Base-by-base conservation (phyloP, 2,888 invertebrate genomes). In the Petrolisthes manimaculis region DNA sequence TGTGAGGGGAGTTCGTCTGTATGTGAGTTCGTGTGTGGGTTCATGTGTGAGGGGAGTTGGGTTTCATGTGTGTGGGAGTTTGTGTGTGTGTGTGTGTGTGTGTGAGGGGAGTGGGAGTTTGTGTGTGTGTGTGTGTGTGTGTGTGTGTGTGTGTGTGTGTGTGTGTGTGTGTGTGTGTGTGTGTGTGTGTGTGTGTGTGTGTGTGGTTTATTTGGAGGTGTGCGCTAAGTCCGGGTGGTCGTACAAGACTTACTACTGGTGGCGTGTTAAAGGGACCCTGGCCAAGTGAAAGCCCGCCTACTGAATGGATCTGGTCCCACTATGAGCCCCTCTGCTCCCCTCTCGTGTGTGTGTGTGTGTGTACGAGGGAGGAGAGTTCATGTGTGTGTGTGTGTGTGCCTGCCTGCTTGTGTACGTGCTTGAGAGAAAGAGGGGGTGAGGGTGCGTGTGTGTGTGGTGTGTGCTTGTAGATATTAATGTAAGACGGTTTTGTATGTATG, bases 1-100 rank as follows among this genome's bases (percentile, higher is more conserved):
- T 71, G n/a, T n/a, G 71, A 71, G 71, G 9, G 71, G 71, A 18
- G 71, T 71, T 5, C 8, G 51, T 24, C n/a, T 5, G 74, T 74
- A n/a, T 74, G 14, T 74, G n/a, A 14, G 8, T 14, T 74, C 5
- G n/a, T 74, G 21, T 74, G 74, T 14, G 14, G 14, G 61, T 9
- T 61, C 9, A 61, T 9, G n/a, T 74, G 74, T 74, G n/a, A 5
- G n/a, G 12, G 21, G 21, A 14, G n/a, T 5, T 5, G 21, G 8
- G n/a, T 74, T n/a, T 74, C 12, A 5, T 14, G 14, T 8, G 8
- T 8, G 14, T 14, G 14, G 74, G 8, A n/a, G 74, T 74, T 8
- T 74, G 74, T 74, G 74, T 74, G 74, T 74, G 74, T 74, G 21
- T 14, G n/a, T 74, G 14, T n/a, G 74, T 74, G 74, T 74, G 21